These are phyloP conservation scores for Bimastos eiseni DNA, from an alignment of 2,888 invertebrate genomes.

Conservation along the genomic window DNA sequence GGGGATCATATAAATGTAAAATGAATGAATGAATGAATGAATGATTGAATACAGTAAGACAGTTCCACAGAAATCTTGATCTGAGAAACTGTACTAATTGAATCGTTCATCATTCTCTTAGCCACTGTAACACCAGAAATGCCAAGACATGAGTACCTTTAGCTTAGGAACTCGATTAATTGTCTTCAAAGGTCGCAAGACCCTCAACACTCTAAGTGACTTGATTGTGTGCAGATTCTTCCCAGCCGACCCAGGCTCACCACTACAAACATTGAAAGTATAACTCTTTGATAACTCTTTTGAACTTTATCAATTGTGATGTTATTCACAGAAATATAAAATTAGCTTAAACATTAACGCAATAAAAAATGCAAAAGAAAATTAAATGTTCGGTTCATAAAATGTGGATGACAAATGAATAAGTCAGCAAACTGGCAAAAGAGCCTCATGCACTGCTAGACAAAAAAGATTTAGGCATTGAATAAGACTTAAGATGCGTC, in stretches of 20 bases:
- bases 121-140: neutral
- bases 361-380: neutral
- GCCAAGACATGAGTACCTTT: slow-evolving; percentile 59
- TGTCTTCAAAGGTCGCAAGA: slow-evolving; percentile 98
- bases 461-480: no score
- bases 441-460: no score
- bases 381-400: no score
- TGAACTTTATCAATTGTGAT: neutral
- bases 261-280: slow-evolving; percentile 17
- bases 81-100: neutral
- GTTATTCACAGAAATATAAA: neutral
- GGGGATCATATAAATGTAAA: no score
- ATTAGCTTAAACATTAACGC: neutral
- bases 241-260: slow-evolving; percentile 50
- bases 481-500: no score
- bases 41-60: neutral
- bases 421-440: no score
- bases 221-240: slow-evolving; percentile 97
- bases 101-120: neutral
- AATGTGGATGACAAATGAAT: no score
- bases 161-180: slow-evolving; percentile 99
- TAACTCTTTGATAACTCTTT: neutral
- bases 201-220: slow-evolving; percentile 95
- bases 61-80: neutral
- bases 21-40: no score